Conservation (phyloP, 30 jellyfish, hydroid and myxozoan species). For the Phacellophora camtschatica region DNA sequence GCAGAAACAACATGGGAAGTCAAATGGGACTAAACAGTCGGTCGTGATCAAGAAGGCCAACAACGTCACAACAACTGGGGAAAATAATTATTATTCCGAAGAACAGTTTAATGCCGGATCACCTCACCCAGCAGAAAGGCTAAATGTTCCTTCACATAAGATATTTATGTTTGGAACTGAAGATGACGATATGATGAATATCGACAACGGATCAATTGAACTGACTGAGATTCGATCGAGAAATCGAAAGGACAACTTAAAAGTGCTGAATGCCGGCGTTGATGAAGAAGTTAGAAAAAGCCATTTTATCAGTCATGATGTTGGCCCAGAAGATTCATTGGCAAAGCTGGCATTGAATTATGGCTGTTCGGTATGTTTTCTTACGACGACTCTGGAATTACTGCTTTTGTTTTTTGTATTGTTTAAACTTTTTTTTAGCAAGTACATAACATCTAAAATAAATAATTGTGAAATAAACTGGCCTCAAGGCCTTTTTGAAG, state of each 20-base stretch:
- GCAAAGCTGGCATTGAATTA: conserved; percentile 45
- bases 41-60: too few species aligned
- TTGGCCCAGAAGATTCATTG: conserved; percentile 44
- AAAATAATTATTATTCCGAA: too few species aligned
- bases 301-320: conserved; percentile 27
- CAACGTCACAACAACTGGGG: too few species aligned
- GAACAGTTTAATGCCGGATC: background rate
- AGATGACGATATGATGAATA: background rate
- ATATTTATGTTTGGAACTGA: conserved; percentile 23
- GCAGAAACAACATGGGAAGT: background rate
- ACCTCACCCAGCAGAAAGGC: conserved; percentile 24
- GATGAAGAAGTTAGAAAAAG: conserved; percentile 13
- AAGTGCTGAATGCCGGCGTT: background rate
- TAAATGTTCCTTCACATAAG: conserved; percentile 11
- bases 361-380: conserved; percentile 65
- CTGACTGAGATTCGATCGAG: conserved; percentile 58
- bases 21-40: background rate
- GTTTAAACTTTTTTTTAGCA: too few species aligned
- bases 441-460: too few species aligned
- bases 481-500: too few species aligned
- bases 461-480: too few species aligned
- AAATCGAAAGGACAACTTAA: conserved; percentile 7
- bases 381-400: too few species aligned
- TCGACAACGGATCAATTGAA: conserved; percentile 38
- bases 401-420: too few species aligned